A percentile compares a stretch with the other conserved stretches of the same genome.
Evolutionary conservation across 2,797 vertebrate species (phyloP).

Genomic region (Poeciliopsis turneri): DNA sequence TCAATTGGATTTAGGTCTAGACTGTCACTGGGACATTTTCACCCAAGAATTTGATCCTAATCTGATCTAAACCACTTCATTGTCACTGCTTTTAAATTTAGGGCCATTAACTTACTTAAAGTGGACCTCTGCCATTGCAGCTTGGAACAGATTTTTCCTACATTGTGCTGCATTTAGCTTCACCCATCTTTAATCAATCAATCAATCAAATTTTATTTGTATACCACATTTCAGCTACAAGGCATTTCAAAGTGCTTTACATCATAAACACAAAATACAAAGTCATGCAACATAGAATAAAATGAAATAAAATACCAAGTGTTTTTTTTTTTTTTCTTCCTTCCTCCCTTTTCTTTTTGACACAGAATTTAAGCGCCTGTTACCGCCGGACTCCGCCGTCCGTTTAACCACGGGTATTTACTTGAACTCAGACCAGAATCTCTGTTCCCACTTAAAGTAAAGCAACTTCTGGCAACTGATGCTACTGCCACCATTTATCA

Average conservation of each 20-base stretch:
- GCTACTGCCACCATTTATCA: background rate
- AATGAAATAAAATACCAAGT: no score
- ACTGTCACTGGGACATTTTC: background rate
- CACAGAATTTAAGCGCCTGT: no score
- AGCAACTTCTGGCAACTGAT: background rate
- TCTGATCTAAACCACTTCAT: background rate
- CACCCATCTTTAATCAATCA: background rate
- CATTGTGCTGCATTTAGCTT: background rate
- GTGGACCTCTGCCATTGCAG: background rate
- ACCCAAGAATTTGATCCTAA: background rate
- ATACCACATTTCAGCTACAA: no score
- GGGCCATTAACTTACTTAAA: background rate
- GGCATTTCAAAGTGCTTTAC: no score
- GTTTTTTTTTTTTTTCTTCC: no score
- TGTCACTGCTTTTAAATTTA: background rate
- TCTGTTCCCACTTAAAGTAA: background rate
- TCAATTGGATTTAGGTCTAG: background rate
- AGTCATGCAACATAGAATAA: no score
- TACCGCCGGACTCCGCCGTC: no score
- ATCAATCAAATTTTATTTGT: no score
- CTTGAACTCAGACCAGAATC: background rate
- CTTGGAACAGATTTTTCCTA: background rate
- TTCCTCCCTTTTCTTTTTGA: no score
- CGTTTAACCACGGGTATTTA: no score
- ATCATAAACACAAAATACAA: no score